A percentile compares a stretch with the other conserved stretches of the same genome.
These are phyloP conservation scores for Drosophila sturtevanti DNA, from an alignment of 1,140 invertebrate genomes.

Conservation along the genomic window DNA sequence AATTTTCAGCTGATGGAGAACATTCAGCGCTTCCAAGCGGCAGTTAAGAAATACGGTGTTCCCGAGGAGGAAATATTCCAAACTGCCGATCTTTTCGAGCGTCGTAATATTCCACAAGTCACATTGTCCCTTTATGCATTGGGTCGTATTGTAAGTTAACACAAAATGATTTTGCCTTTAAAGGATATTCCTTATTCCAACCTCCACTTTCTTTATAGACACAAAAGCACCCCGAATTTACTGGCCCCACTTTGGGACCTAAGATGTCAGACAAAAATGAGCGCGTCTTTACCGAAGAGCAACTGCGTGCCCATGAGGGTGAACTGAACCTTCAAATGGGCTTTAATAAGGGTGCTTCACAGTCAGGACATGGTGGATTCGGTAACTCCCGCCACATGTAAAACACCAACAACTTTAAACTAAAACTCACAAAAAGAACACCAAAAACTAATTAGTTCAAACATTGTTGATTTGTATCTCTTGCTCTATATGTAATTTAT, in stretches of 20 bases:
- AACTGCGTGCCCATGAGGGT: constrained; percentile 94
- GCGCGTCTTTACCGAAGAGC: constrained; percentile 96
- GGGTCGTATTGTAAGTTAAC: constrained; percentile 92
- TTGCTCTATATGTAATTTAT: constrained; percentile 78
- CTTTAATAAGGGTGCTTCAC: constrained; percentile 95
- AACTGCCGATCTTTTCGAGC: constrained; percentile 98
- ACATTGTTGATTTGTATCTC: constrained; percentile 60
- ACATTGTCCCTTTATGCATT: constrained; percentile 94
- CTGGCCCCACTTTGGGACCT: constrained; percentile 93
- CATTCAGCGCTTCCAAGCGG: constrained; percentile 97
- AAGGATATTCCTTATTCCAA: background rate
- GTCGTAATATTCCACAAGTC: constrained; percentile 97
- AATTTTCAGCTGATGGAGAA: constrained; percentile 99
- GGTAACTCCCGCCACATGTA: constrained; percentile 98
- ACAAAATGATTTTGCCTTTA: background rate
- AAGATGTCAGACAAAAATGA: constrained; percentile 98
- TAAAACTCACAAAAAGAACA: constrained; percentile 30
- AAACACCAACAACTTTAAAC: constrained; percentile 4
- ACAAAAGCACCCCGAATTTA: constrained; percentile 97
- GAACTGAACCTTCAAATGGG: constrained; percentile 98
- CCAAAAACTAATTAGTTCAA: constrained; percentile 68
- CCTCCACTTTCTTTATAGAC: constrained; percentile 84
- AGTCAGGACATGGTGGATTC: constrained; percentile 93
- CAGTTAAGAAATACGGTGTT: constrained; percentile 96
- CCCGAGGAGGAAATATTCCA: constrained; percentile 99